phyloP scores from a whole-genome alignment of 1,140 invertebrate species.

The Calephelis virginiensis region DNA sequence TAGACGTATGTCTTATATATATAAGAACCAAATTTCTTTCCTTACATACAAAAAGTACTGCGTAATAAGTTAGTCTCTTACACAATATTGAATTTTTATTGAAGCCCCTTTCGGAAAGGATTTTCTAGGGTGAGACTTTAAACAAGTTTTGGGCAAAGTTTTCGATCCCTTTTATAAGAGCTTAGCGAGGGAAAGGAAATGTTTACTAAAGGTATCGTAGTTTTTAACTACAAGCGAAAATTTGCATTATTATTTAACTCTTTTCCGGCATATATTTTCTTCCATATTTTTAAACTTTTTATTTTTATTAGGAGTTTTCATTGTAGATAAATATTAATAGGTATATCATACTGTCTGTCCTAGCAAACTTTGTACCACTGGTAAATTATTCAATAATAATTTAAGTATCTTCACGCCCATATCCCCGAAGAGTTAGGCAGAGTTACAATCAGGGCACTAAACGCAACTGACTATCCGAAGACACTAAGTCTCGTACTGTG shows the following conservation, averaged over 20 bases:
- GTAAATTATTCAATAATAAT: too few species aligned
- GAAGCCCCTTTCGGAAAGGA: slow-evolving; percentile 68
- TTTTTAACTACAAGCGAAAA: slow-evolving; percentile 13
- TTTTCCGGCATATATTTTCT: not conserved
- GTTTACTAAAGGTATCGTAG: slow-evolving; percentile 21
- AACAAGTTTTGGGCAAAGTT: slow-evolving; percentile 73
- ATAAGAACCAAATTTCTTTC: too few species aligned
- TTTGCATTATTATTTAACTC: slow-evolving; percentile 5
- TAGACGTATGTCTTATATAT: too few species aligned
- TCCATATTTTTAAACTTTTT: not conserved
- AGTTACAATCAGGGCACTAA: too few species aligned
- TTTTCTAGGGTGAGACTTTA: slow-evolving; percentile 74
- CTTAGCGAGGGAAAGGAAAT: slow-evolving; percentile 30
- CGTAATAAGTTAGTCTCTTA: slow-evolving; percentile 46
- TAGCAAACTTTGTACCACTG: too few species aligned
- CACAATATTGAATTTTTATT: slow-evolving; percentile 64
- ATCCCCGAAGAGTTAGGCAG: too few species aligned
- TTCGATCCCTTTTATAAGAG: slow-evolving; percentile 67
- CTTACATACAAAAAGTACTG: slow-evolving; percentile 20
- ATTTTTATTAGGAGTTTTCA: not conserved
- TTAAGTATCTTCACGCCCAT: too few species aligned
- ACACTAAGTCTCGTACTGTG: not conserved
- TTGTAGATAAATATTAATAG: too few species aligned
- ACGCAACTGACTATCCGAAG: not conserved
- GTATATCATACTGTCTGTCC: too few species aligned